phyloP scores from a whole-genome alignment of 2,113 vertebrate genomes.

The Chaenogobius annularis region DNA sequence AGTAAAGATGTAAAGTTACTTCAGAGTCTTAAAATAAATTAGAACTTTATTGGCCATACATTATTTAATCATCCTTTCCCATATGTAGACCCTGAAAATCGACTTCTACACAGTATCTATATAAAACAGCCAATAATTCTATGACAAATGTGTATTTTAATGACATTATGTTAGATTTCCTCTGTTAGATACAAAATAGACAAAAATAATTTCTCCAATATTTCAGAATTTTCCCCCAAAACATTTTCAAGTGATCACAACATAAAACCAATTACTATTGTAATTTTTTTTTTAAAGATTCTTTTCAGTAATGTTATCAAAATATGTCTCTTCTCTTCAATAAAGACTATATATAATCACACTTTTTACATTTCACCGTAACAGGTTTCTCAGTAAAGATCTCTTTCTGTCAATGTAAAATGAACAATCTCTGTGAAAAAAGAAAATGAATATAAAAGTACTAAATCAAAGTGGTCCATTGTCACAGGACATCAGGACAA shows the following conservation, averaged over 20 bases:
- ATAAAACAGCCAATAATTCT: slow-evolving; percentile 19
- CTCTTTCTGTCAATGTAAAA: slow-evolving; percentile 21
- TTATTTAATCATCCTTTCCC: slow-evolving; percentile 50
- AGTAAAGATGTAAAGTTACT: slow-evolving; percentile 6
- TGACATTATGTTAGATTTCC: slow-evolving; percentile 51
- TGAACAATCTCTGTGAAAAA: slow-evolving; percentile 41
- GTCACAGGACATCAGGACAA: slow-evolving; percentile 12
- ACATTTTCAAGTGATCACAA: slow-evolving; percentile 56
- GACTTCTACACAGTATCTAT: slow-evolving; percentile 63
- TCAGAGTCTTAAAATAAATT: slow-evolving; percentile 36
- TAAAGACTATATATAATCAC: slow-evolving; percentile 49
- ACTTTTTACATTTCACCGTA: slow-evolving; percentile 21
- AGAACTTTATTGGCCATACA: slow-evolving; percentile 56
- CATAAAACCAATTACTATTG: slow-evolving; percentile 51
- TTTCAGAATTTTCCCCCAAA: slow-evolving; percentile 58
- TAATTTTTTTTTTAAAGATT: slow-evolving; percentile 35
- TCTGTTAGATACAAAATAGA: slow-evolving; percentile 71
- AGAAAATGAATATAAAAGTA: slow-evolving; percentile 1
- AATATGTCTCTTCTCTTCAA: slow-evolving; percentile 64
- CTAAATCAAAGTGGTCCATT: slow-evolving; percentile 37
- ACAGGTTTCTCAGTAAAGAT: slow-evolving; percentile 39
- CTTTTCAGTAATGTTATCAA: slow-evolving; percentile 60
- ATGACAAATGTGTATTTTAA: slow-evolving; percentile 61
- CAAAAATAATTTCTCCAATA: slow-evolving; percentile 72
- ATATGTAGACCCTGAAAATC: slow-evolving; percentile 27